Evolutionary conservation across 2,113 vertebrate genomes (phyloP).

Genomic region (Pterocles burchelli): DNA sequence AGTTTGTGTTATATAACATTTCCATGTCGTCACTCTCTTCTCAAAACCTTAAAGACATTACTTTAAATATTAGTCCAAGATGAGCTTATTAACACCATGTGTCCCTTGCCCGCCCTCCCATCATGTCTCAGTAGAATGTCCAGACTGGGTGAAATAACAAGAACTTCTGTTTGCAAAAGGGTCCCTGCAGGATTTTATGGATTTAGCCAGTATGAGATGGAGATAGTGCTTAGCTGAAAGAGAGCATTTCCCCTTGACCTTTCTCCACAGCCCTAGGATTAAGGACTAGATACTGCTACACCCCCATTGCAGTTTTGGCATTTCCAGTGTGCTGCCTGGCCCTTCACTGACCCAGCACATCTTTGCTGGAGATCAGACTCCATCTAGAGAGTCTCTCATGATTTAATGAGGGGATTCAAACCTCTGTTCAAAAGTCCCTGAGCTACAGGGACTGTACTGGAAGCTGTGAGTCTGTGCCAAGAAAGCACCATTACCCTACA

Average conservation of each 20-base stretch:
- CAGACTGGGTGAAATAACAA: background rate
- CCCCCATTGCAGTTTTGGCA: background rate
- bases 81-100: background rate
- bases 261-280: background rate
- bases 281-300: background rate
- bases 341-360: background rate
- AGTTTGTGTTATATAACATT: background rate
- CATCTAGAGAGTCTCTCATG: background rate
- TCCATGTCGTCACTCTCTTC: background rate
- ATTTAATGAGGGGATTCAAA: background rate
- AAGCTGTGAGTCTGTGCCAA: background rate
- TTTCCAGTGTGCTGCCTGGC: background rate
- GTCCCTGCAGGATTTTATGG: background rate
- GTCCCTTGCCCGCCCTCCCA: background rate
- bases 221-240: background rate
- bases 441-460: background rate
- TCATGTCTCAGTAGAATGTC: rapidly evolving
- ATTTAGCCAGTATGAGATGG: background rate
- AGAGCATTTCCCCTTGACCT: background rate
- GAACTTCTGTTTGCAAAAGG: background rate
- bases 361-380: background rate
- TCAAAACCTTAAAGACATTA: background rate
- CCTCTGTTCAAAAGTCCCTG: background rate
- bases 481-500: background rate
- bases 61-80: background rate